Evolutionary conservation across 1,140 invertebrate genomes (phyloP), one percentile per base, ranked within the genome.

Genomic region (Pogonomyrmex barbatus): DNA sequence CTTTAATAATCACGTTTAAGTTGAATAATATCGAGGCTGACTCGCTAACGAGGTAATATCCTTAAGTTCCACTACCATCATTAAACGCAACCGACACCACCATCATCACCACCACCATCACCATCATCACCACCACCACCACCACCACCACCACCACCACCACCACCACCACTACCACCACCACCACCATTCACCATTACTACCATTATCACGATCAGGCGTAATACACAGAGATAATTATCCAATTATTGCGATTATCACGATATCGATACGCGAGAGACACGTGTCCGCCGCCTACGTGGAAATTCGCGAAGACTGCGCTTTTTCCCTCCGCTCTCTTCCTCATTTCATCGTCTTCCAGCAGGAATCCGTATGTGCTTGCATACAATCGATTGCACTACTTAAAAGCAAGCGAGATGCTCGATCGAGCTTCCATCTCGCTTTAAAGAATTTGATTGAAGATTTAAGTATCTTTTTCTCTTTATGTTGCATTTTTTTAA

Each of bases 1-100:
- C 89, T 94, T 94, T 94, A 95, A 95, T 93, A 95, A 95, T 93
- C 94, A 95, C 82, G 90, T 94, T 93, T 95, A 95, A 95, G 88
- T 94, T 93, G 77, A 79, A 87, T 87, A 85, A 86, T 65, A 86
- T 50, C 83, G 86, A 89, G 82, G 86, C 81, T 85, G 87, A 90
- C 71, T 82, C 82, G 83, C 70, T 90, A 88, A 88, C 65, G 50
- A 87, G 87, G 42, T 71, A 87, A 83, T 78, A 81, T 62, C 62
- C 60, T 85, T 90, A 90, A 76, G 79, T 87, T 90, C 83, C 78
- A 76, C 76, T 30, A 81, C 39, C 68, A 62, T 68, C 39, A 70
- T 60, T 85, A 75, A 85, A 58, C 68, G 67, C 88, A 85, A 85
- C 30, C 62, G 56, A 67, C 24, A 88, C 36, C 73, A 77, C 47